phyloP scores from a whole-genome alignment of 35 echinoderm and acorn worm species.

The Acanthaster planci region DNA sequence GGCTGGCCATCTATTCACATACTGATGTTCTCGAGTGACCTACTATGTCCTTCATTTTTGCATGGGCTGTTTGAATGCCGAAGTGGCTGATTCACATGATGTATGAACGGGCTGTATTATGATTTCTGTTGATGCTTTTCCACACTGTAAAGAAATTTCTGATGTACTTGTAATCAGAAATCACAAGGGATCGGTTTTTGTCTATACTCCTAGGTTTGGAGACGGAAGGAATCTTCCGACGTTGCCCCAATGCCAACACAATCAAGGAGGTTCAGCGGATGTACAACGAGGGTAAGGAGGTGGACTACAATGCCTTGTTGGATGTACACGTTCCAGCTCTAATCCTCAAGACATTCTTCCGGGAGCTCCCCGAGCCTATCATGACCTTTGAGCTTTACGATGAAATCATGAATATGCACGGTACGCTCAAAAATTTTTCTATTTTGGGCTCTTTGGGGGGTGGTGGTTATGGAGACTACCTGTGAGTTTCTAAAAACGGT shows the following conservation, averaged over 20 bases:
- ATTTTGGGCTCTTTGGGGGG: neutral
- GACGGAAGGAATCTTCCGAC: constrained; percentile 83
- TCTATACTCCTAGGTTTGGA: constrained; percentile 51
- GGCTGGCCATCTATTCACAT: too few relatives aligned
- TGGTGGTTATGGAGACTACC: too few relatives aligned
- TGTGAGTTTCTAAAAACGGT: too few relatives aligned
- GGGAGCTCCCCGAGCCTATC: constrained; percentile 95
- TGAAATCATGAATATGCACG: constrained; percentile 74
- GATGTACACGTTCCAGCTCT: constrained; percentile 89
- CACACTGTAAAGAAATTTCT: too few relatives aligned
- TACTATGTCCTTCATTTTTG: too few relatives aligned
- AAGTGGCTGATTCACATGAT: neutral
- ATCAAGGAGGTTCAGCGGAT: constrained; percentile 72
- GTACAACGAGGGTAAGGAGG: constrained; percentile 72
- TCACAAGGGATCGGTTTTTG: too few relatives aligned
- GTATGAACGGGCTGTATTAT: neutral
- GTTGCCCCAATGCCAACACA: constrained; percentile 82
- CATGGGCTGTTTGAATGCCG: too few relatives aligned
- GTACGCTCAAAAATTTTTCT: constrained; percentile 28
- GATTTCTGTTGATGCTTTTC: too few relatives aligned
- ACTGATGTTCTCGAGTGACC: too few relatives aligned
- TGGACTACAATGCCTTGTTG: constrained; percentile 69
- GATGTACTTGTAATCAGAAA: too few relatives aligned
- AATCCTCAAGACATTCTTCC: constrained; percentile 94
- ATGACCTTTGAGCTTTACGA: constrained; percentile 93